Evolutionary conservation across 2,797 vertebrate genomes (phyloP), one percentile per base, ranked within the genome.

Genomic region (Ambastaia sidthimunki): DNA sequence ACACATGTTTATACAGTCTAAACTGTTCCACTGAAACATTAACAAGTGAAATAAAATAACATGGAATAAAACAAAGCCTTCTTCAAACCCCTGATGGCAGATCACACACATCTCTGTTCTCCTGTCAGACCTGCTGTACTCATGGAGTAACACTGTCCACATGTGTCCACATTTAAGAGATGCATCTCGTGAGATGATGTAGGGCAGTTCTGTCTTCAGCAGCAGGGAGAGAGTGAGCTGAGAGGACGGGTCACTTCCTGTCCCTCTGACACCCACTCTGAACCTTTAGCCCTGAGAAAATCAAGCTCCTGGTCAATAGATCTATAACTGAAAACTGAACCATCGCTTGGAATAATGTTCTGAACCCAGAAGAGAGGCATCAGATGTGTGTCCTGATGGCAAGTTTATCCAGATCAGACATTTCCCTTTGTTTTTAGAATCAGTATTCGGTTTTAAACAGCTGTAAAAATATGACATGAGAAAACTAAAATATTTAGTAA

Each of bases 181-280:
- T 28, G 47, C 47, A 59, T 78, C 18, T 70, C 15, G 28, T 75
- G 71, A 57, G 69, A 70, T 54, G 68, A 80, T 84, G 62, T 23
- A 23, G 67, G 85, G 86, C 82, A 85, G 83, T 73, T 80, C 67
- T 66, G 76, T 80, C 41, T 62, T 65, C 69, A 85, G 76, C 83
- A 86, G 83, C 74, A 83, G 73, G 77, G 76, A 2, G 62, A 74
- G 57, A 62, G 59, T 7, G 68, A 83, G 21, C 41, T 47, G 34
- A 19, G 6, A 70, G 69, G 74, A 63, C 25, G 4, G 73, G 48
- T 37, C 21, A 16, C 50, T 21, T n/a, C 34, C 25, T 25, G 10
- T 50, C 31, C 54, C 11, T 9, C 4, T 7, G 67, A 12, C 3
- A 55, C 37, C 31, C 21, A 19, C 71, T 66, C 31, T n/a, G 21